Evolutionary conservation across 2,797 vertebrate genomes (phyloP).

Genomic region (Vireo griseus): DNA sequence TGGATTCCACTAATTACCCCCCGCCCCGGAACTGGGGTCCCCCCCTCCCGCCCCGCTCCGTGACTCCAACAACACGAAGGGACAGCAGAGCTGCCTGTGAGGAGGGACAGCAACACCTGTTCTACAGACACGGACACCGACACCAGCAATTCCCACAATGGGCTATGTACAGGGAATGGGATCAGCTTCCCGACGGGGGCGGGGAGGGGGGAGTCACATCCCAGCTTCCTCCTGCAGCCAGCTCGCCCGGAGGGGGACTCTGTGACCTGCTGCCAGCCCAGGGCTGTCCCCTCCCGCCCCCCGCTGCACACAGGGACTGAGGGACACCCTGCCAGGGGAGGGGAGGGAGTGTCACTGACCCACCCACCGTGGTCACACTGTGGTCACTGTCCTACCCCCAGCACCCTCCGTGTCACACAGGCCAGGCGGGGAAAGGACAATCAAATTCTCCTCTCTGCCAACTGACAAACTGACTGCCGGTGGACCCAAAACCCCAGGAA

Average conservation of each 20-base stretch:
- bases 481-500: background rate
- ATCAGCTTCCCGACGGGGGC: background rate
- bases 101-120: slow-evolving; percentile 35
- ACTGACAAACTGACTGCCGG: background rate
- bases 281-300: background rate
- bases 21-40: background rate
- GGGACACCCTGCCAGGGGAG: background rate
- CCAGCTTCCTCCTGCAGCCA: slow-evolving; percentile 10
- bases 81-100: slow-evolving; percentile 14
- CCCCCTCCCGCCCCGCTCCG: slow-evolving; percentile 48
- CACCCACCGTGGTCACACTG: accelerated
- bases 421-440: too few relatives aligned
- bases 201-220: background rate
- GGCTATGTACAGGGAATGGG: slow-evolving; percentile 29
- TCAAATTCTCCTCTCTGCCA: too few relatives aligned
- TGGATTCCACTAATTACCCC: slow-evolving; percentile 50
- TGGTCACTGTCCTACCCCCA: background rate
- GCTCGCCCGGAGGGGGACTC: background rate
- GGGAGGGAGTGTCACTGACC: background rate
- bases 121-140: slow-evolving; percentile 54
- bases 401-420: background rate
- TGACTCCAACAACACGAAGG: slow-evolving; percentile 44
- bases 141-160: slow-evolving; percentile 54
- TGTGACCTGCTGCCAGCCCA: background rate
- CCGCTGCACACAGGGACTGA: accelerated